These are phyloP conservation scores for Pituophis catenifer DNA, from an alignment of 2,113 vertebrate genomes.

Conservation along the genomic window DNA sequence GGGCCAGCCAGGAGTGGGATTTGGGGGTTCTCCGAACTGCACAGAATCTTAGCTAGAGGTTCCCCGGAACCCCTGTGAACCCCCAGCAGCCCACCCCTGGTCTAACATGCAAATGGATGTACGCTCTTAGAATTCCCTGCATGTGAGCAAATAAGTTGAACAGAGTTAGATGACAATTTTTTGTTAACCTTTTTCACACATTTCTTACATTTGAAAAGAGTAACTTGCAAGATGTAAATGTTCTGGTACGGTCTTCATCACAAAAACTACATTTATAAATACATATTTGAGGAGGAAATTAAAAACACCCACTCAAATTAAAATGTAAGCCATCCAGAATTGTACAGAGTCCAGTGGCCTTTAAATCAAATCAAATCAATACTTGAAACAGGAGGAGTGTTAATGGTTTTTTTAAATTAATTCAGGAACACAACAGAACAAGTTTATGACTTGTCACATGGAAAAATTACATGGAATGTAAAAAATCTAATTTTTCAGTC, in stretches of 20 bases:
- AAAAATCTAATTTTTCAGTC: not conserved
- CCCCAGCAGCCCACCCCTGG: not conserved
- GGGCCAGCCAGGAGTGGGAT: too few relatives aligned
- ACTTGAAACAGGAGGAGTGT: not conserved
- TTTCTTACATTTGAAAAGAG: not conserved
- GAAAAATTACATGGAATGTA: not conserved
- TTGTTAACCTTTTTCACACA: not conserved
- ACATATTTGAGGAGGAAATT: not conserved
- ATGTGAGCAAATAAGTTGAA: not conserved
- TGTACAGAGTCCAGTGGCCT: not conserved
- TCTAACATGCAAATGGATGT: not conserved
- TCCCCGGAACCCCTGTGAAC: too few relatives aligned
- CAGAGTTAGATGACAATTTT: not conserved
- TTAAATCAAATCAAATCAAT: not conserved
- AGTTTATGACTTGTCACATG: not conserved
- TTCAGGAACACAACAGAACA: not conserved
- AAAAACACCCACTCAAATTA: not conserved
- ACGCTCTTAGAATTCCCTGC: not conserved
- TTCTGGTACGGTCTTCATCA: not conserved
- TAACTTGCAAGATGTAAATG: not conserved
- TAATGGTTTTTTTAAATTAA: not conserved
- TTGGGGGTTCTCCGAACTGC: too few relatives aligned
- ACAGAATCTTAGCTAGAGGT: too few relatives aligned
- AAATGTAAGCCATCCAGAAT: not conserved
- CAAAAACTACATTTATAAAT: not conserved